phyloP scores from a whole-genome alignment of 2,113 vertebrate genomes.

The Suricata suricatta region DNA sequence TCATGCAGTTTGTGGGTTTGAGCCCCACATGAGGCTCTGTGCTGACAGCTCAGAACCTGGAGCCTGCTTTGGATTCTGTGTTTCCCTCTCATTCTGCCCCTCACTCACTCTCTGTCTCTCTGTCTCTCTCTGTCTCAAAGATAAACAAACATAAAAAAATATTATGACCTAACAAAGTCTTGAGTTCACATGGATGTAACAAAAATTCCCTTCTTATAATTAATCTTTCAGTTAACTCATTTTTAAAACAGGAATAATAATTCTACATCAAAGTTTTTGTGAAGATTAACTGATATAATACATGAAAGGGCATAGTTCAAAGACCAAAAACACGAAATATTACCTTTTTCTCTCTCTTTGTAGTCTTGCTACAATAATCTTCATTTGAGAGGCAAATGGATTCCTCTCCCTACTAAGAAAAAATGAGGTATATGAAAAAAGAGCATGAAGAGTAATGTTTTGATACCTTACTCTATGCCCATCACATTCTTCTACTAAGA shows the following conservation, averaged over 20 bases:
- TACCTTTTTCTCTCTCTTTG: neutral
- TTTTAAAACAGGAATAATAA: constrained; percentile 46
- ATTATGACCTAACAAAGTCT: neutral
- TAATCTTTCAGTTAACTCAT: constrained; percentile 13
- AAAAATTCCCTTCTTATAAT: neutral
- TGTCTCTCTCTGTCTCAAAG: too few species aligned
- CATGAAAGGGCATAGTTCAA: neutral
- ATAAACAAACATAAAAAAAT: neutral
- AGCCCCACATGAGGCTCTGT: too few species aligned
- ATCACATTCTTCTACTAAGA: constrained; percentile 7
- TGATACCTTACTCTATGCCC: neutral
- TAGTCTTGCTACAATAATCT: neutral
- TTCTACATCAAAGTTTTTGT: neutral
- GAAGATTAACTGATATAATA: neutral
- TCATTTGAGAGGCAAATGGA: neutral
- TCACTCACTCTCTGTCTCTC: too few species aligned
- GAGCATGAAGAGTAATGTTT: neutral
- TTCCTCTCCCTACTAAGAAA: neutral
- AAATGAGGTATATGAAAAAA: neutral
- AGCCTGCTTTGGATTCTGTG: too few species aligned
- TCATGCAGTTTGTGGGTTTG: too few species aligned
- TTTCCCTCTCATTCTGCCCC: too few species aligned
- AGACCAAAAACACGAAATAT: neutral
- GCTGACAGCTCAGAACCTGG: too few species aligned
- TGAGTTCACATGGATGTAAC: neutral